phyloP scores from a whole-genome alignment of 2,888 invertebrate genomes.

The Pemphredon lugubris region DNA sequence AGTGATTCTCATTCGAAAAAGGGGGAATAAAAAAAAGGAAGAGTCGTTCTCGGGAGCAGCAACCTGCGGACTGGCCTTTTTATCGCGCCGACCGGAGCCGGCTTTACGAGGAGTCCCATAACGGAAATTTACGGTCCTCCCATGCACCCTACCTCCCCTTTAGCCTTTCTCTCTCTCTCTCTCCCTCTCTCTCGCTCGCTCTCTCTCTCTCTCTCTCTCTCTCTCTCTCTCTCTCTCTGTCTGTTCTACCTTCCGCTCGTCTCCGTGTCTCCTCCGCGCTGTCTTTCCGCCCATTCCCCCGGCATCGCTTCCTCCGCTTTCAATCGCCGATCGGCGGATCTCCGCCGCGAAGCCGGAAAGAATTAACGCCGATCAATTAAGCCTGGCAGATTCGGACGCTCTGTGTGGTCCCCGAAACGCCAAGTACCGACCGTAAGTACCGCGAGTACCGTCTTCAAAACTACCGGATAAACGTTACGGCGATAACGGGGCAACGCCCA shows the following conservation, averaged over 20 bases:
- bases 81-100: slow-evolving; percentile 67
- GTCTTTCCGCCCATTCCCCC: slow-evolving; percentile 12
- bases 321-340: slow-evolving; percentile 48
- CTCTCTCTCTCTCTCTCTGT: neutral
- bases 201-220: neutral
- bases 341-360: slow-evolving; percentile 48
- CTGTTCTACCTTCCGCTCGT: slow-evolving; percentile 6
- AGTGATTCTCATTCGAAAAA: slow-evolving; percentile 39
- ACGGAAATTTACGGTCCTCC: slow-evolving; percentile 67
- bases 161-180: slow-evolving; percentile 24
- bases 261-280: slow-evolving; percentile 14
- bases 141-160: slow-evolving; percentile 46
- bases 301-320: slow-evolving; percentile 11
- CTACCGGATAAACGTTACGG: slow-evolving; percentile 43
- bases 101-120: slow-evolving; percentile 70
- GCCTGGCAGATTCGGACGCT: slow-evolving; percentile 52
- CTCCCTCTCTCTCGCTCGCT: neutral
- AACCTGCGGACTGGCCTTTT: slow-evolving; percentile 67
- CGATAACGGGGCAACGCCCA: slow-evolving; percentile 50
- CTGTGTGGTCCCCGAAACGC: slow-evolving; percentile 59
- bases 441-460: slow-evolving; percentile 30
- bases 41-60: slow-evolving; percentile 65
- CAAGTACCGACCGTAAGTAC: slow-evolving; percentile 16
- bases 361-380: slow-evolving; percentile 69
- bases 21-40: slow-evolving; percentile 24